A percentile compares a stretch with the other conserved stretches of the same genome.
These are phyloP conservation scores for Threskiornis aethiopicus DNA, from an alignment of 2,797 vertebrate species.

Conservation along the genomic window DNA sequence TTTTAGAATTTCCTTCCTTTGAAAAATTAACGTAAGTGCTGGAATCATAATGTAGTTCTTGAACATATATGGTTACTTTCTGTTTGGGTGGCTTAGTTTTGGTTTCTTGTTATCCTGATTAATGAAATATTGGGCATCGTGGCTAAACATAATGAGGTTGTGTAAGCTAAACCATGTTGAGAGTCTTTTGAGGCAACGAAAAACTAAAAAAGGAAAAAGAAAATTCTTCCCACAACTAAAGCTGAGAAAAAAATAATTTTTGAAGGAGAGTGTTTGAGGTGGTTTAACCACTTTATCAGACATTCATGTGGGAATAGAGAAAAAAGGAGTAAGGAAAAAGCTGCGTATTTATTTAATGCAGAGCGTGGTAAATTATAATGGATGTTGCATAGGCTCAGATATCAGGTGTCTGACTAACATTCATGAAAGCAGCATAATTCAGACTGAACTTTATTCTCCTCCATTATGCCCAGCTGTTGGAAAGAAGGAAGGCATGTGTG, in stretches of 20 bases:
- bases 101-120: neutral
- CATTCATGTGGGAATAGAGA: neutral
- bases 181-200: neutral
- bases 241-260: neutral
- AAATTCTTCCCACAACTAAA: neutral
- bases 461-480: conserved; percentile 31
- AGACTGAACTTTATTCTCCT: conserved; percentile 33
- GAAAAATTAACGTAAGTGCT: neutral
- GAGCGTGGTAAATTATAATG: conserved; percentile 31
- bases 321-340: conserved; percentile 1
- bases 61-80: neutral
- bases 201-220: neutral
- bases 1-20: neutral
- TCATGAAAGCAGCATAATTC: conserved; percentile 37
- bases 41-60: neutral
- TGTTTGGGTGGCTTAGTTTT: neutral
- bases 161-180: neutral
- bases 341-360: neutral
- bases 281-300: conserved; percentile 33
- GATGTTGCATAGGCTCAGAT: conserved; percentile 19
- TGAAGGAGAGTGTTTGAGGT: neutral
- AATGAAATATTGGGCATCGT: neutral
- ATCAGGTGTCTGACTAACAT: conserved; percentile 38
- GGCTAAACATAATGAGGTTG: neutral
- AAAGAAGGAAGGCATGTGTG: neutral